Conservation (phyloP, 2,888 invertebrate genomes). For the Xestobium rufovillosum region DNA sequence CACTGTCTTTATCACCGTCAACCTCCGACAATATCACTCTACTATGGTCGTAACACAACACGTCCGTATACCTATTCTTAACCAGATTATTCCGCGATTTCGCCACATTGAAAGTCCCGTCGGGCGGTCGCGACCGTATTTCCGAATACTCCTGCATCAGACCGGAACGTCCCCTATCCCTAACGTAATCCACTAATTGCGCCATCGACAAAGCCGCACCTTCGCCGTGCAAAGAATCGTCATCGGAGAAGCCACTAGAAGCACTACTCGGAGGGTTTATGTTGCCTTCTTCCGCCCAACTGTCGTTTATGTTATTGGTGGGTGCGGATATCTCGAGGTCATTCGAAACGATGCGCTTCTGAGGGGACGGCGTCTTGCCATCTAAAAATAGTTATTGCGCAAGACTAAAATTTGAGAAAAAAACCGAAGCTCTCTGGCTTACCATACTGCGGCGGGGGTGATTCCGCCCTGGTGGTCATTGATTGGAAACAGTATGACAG, state of each 20-base stretch:
- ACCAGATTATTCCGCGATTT: conserved; percentile 69
- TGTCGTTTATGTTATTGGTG: conserved; percentile 36
- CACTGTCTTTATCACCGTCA: conserved; percentile 69
- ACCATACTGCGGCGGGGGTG: conserved; percentile 38
- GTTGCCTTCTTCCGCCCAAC: conserved; percentile 47
- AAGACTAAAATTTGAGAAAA: conserved; percentile 1
- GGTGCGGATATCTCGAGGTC: conserved; percentile 45
- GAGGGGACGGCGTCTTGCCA: conserved; percentile 41
- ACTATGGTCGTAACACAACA: conserved; percentile 92
- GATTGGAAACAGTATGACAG: conserved; percentile 54
- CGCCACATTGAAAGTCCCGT: conserved; percentile 82
- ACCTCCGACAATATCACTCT: conserved; percentile 70
- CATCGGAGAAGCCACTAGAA: conserved; percentile 82
- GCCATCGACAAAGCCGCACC: conserved; percentile 59
- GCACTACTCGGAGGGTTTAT: conserved; percentile 65
- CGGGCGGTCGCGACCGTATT: conserved; percentile 70
- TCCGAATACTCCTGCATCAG: conserved; percentile 82
- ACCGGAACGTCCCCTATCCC: conserved; percentile 70
- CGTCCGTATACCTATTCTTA: conserved; percentile 91
- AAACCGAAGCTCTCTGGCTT: conserved; percentile 12
- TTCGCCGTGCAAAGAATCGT: conserved; percentile 73
- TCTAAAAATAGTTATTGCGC: conserved; percentile 21
- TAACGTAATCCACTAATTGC: conserved; percentile 70
- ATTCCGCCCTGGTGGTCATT: conserved; percentile 62
- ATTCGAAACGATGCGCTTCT: conserved; percentile 40